Evolutionary conservation across 1,140 invertebrate species (phyloP), one percentile per base, ranked within the genome.

Genomic region (Hermetia illucens): DNA sequence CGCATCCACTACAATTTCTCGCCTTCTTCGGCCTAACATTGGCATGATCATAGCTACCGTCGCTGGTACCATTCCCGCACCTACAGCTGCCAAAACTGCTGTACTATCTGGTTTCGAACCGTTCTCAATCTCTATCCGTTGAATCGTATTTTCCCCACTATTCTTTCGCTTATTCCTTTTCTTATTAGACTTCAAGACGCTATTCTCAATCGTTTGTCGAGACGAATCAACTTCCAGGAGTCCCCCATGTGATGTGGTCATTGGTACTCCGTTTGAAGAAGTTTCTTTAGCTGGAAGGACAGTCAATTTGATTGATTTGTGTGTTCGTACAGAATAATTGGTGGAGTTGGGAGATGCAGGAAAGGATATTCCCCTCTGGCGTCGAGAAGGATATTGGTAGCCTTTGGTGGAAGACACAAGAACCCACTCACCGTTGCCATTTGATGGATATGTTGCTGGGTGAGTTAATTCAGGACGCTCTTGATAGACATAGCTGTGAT

Each of bases 11-110:
- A n/a, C n/a, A n/a, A n/a, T n/a, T 25, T 25, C 6, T 21, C 66
- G 53, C 44, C 64, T 69, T 47, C 67, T 66, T 42, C 71, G 59
- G 3, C 71, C 75, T 27, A 82, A 61, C 68, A 82, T 77, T 2
- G 80, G 80, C 21, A 82, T 71, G 43, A 82, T 68, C 73, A 82
- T 77, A 2, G 79, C 79, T 72, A 84, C 77, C 0, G 79, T 80
- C 0, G 79, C 80, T 13, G 80, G 79, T 21, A 84, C 58, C 72
- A 82, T 77, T 2, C 79, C 79, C 20, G 79, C 79, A 2, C 78
- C 73, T 4, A 82, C 76, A 3, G 79, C 79, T 6, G 79, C 78
- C 29, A 82, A 49, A 9, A 80, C 66, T 0, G 76, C 74, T 3
- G 73, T 69, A 37, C 63, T 63, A 50, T 73, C 68, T 8, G 58